A percentile compares a stretch with the other conserved stretches of the same genome.
Conservation (phyloP, 2,113 vertebrate genomes). For the Macheiramphus alcinus region DNA sequence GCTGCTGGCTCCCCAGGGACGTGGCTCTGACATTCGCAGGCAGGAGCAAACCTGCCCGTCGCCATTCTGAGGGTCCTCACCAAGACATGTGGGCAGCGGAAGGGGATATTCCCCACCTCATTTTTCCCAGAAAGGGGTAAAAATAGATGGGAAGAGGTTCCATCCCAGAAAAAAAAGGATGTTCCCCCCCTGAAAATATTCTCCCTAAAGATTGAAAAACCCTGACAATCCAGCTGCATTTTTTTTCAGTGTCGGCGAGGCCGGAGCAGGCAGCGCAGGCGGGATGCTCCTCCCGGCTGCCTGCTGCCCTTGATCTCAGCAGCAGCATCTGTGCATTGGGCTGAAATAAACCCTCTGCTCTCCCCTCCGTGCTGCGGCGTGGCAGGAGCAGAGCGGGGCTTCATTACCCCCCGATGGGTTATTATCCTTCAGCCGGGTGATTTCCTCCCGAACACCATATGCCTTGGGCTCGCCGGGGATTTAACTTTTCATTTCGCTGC, state of each 20-base stretch:
- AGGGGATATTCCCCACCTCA: neutral
- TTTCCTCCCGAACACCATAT: slow-evolving; percentile 44
- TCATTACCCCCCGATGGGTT: neutral
- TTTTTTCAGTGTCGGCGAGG: neutral
- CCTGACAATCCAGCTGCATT: neutral
- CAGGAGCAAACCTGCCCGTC: neutral
- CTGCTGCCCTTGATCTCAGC: neutral
- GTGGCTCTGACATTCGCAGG: neutral
- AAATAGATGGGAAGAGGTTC: neutral
- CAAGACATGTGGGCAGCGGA: neutral
- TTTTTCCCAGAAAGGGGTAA: neutral
- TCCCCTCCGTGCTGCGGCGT: neutral
- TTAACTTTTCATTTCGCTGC: slow-evolving; percentile 21
- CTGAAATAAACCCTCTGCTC: neutral
- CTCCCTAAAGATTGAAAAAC: neutral
- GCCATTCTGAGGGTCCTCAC: neutral
- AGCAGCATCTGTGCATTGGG: neutral
- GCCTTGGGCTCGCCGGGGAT: neutral
- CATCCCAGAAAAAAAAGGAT: neutral
- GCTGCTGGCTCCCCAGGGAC: neutral
- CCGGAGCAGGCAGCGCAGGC: neutral
- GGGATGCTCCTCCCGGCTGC: neutral
- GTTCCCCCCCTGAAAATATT: neutral
- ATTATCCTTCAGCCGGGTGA: slow-evolving; percentile 7
- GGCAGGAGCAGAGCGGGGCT: neutral